Percentiles rank a stretch among this genome's conserved stretches.
Evolutionary conservation across 2,113 vertebrate genomes (phyloP).

Genomic region (Callopanchax toddi): DNA sequence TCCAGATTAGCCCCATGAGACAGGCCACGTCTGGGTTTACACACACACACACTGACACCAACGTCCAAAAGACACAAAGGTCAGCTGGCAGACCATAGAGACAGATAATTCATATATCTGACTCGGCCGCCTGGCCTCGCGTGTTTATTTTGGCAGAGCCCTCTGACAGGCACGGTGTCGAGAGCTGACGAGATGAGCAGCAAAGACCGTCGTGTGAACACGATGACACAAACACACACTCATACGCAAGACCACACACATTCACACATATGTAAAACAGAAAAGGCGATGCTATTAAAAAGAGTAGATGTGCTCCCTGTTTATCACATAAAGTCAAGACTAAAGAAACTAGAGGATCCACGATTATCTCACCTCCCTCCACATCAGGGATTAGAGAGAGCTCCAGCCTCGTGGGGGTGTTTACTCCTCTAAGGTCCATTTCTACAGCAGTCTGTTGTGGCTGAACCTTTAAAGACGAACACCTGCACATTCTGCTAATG

Average conservation of each 20-base stretch:
- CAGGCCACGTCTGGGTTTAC: constrained; percentile 54
- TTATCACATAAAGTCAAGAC: constrained; percentile 4
- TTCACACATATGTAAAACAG: background rate
- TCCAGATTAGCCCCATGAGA: constrained; percentile 72
- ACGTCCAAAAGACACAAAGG: constrained; percentile 38
- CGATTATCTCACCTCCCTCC: constrained; percentile 40
- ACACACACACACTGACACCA: constrained; percentile 38
- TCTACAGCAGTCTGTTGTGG: constrained; percentile 44
- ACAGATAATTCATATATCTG: constrained; percentile 62
- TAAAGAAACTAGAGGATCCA: background rate
- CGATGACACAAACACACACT: constrained; percentile 46
- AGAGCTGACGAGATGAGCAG: constrained; percentile 60
- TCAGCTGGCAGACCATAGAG: constrained; percentile 50
- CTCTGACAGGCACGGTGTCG: constrained; percentile 54
- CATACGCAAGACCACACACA: constrained; percentile 58
- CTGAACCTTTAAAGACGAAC: constrained; percentile 39
- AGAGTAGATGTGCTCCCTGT: background rate
- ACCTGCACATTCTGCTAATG: constrained; percentile 55
- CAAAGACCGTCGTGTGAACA: constrained; percentile 70
- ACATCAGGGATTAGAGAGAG: constrained; percentile 36
- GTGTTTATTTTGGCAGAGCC: constrained; percentile 68
- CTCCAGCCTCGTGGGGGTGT: constrained; percentile 11
- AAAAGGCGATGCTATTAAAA: background rate
- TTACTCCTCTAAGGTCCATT: constrained; percentile 9
- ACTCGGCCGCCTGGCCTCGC: constrained; percentile 49